These are phyloP conservation scores for Chionodraco myersi DNA, from an alignment of 2,113 vertebrate species.

Conservation along the genomic window DNA sequence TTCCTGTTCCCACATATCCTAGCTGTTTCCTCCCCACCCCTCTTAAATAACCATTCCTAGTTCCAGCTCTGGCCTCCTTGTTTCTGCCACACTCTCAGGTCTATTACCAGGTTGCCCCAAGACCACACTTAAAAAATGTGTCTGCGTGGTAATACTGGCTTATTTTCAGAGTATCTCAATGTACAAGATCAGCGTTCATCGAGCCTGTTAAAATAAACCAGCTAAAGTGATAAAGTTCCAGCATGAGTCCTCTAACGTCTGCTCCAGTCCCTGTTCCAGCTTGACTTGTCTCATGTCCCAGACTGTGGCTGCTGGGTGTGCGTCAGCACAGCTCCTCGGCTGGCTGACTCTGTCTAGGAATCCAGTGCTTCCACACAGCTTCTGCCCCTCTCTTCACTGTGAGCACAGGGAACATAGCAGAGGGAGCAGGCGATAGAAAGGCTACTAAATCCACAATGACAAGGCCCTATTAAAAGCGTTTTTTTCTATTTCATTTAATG, in stretches of 20 bases:
- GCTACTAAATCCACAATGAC: constrained; percentile 80
- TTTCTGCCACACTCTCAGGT: constrained; percentile 42
- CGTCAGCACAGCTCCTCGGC: constrained; percentile 77
- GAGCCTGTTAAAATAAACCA: constrained; percentile 73
- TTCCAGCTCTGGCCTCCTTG: constrained; percentile 45
- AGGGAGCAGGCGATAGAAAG: constrained; percentile 65
- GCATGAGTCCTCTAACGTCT: constrained; percentile 61
- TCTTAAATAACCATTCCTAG: constrained; percentile 66
- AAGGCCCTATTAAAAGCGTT: constrained; percentile 78
- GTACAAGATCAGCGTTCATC: constrained; percentile 40
- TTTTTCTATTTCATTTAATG: constrained; percentile 81
- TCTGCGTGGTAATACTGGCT: constrained; percentile 29
- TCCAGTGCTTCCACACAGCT: constrained; percentile 69
- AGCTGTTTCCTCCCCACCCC: constrained; percentile 50
- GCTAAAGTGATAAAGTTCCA: constrained; percentile 74
- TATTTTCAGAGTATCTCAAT: constrained; percentile 34
- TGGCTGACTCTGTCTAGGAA: constrained; percentile 79
- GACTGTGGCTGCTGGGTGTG: constrained; percentile 80
- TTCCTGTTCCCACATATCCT: constrained; percentile 58
- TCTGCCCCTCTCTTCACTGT: constrained; percentile 52
- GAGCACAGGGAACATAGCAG: constrained; percentile 42
- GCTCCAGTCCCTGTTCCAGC: constrained; percentile 66
- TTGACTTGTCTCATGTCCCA: constrained; percentile 78
- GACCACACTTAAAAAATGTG: constrained; percentile 41
- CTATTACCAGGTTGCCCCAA: constrained; percentile 35